Base-by-base conservation (phyloP, 92 coral and sea anemone genomes). In the Porites divaricata region DNA sequence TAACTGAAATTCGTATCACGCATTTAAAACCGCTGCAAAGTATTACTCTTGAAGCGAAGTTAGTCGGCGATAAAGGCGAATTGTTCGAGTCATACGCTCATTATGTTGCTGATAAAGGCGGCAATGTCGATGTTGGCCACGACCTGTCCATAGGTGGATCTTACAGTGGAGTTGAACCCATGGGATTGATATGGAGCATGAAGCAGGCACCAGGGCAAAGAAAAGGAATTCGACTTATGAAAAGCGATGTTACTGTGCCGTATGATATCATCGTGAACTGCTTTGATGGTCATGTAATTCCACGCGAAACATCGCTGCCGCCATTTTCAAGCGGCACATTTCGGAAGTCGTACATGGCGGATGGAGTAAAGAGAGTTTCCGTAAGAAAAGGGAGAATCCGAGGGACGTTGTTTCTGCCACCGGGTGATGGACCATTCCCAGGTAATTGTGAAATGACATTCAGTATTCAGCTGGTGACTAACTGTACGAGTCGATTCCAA, bases 341-440 rank as follows among this genome's bases (percentile, higher is more conserved):
- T 54, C 72, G 78, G 86, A 84, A 81, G 70, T 64, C 83, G 88
- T 89, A 78, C 66, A 89, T 89, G 89, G 78, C 61, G 9, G 67
- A 70, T 26, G 89, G 89, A 63, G 92, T 89, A 72, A 89, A 83
- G 62, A 78, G 86, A 64, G 72, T 84, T 63, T 76, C 83, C 1
- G 84, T 89, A 22, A 79, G 74, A 59, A 86, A 76, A 21, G 92
- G 89, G 23, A 62, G 89, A 45, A 63, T 89, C 22, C 80, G 89
- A 19, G 92, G 85, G 26, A 84, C 89, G 23, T 64, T 89, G 71
- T 89, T 89, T 77, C 74, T 89, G 59, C 92, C 92, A n/a, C 82
- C 89, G 56, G 92, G 92, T 5, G 65, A 88, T 14, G 89, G 89
- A 53, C 88, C 79, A 5, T 88, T 88, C 57, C 92, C 88, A 88